A percentile compares a stretch with the other conserved stretches of the same genome.
Evolutionary conservation across 2,888 invertebrate species (phyloP).

Genomic region (Chloroclystis v-ata): DNA sequence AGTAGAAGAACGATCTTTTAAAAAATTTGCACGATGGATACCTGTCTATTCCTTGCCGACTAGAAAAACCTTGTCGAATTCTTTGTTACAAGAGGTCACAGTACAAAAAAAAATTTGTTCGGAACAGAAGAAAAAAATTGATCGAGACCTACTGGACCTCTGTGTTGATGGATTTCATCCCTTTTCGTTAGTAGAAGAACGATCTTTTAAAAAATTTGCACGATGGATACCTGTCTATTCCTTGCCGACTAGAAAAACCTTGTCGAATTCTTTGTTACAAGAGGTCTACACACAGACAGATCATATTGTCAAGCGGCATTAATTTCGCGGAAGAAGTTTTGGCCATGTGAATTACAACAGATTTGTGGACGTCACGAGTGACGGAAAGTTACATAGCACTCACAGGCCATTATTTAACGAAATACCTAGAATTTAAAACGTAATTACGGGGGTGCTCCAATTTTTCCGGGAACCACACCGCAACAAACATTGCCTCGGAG

Average conservation of each 20-base stretch:
- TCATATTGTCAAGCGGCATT: no score
- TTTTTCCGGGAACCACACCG: constrained; percentile 27
- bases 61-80: constrained; percentile 26
- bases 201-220: constrained; percentile 26
- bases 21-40: background rate
- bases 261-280: constrained; percentile 22
- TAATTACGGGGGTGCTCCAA: constrained; percentile 9
- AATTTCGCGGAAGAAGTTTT: no score
- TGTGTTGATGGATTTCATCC: constrained; percentile 27
- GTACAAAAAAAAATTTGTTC: constrained; percentile 18
- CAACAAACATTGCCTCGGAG: constrained; percentile 27
- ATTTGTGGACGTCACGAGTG: constrained; percentile 33
- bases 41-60: background rate
- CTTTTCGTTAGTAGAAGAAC: constrained; percentile 31
- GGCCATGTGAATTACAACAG: constrained; percentile 29
- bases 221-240: constrained; percentile 31
- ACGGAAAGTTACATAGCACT: constrained; percentile 24
- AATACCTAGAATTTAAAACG: background rate
- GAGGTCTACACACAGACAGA: constrained; percentile 1
- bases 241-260: constrained; percentile 28
- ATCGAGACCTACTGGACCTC: constrained; percentile 6
- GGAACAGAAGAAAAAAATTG: constrained; percentile 21
- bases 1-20: constrained; percentile 28
- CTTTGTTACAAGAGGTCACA: background rate
- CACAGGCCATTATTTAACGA: constrained; percentile 33